Conservation (phyloP, 53 echinoderm and acorn worm genomes). For the Holothuria scabra region DNA sequence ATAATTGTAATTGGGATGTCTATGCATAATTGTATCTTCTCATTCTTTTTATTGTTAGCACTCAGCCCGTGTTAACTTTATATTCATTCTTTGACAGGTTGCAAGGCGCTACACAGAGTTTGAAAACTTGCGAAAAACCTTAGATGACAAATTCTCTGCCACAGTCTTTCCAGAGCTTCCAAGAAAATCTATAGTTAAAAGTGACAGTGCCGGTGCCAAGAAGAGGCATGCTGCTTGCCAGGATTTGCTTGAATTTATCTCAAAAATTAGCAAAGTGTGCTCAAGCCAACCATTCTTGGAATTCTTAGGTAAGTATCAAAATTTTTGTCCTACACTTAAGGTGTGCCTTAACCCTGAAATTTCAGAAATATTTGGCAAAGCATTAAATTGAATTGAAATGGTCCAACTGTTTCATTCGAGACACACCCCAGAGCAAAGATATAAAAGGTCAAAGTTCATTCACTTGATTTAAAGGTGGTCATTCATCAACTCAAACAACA, state of each 20-base stretch:
- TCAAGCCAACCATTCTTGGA: slow-evolving; percentile 59
- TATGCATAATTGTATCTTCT: not conserved
- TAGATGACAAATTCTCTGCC: slow-evolving; percentile 87
- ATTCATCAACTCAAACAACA: too few species aligned
- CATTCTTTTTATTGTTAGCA: too few species aligned
- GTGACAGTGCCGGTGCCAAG: slow-evolving; percentile 69
- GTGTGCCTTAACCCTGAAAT: too few species aligned
- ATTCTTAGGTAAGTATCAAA: slow-evolving; percentile 70
- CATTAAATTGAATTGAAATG: too few species aligned
- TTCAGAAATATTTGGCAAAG: too few species aligned
- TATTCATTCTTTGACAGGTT: slow-evolving; percentile 52
- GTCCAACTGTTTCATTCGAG: too few species aligned
- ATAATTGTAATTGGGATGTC: too few species aligned
- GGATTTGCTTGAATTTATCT: slow-evolving; percentile 75
- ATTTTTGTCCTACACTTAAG: too few species aligned
- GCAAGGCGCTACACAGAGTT: slow-evolving; percentile 84
- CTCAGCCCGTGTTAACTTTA: not conserved
- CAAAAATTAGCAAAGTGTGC: slow-evolving; percentile 70
- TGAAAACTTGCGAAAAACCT: slow-evolving; percentile 82
- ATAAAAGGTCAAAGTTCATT: too few species aligned
- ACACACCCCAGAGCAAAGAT: too few species aligned
- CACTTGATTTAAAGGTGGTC: too few species aligned
- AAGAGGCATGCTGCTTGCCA: slow-evolving; percentile 75
- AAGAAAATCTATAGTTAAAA: slow-evolving; percentile 75
- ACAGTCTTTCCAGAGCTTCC: slow-evolving; percentile 95